Base-by-base conservation (phyloP, 2,888 invertebrate genomes). In the Synanthedon formicaeformis region DNA sequence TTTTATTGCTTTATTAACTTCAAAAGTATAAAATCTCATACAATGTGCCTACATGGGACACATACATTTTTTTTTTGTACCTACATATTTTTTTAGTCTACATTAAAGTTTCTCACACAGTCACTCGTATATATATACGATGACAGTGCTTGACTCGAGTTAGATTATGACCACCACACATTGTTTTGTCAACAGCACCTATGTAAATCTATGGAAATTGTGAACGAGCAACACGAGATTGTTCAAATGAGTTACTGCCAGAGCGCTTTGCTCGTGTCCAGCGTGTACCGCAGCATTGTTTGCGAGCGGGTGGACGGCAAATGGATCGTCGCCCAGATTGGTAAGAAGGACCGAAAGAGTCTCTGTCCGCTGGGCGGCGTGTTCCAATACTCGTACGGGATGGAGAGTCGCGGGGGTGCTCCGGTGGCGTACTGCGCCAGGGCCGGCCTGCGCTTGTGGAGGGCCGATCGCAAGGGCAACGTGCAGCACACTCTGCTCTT, bases 401-500 rank as follows among this genome's bases (percentile, higher is more conserved):
- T 34, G 2, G 34, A 34, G 34, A 76, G 81, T 54, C 87, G 85
- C 51, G 74, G 73, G 10, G 81, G 83, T 62, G 62, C 71, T 40
- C 71, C 90, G 51, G 72, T 74, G 8, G 88, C 94, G 53, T 94
- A 92, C 81, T 93, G 95, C 66, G 92, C 93, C 52, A 89, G 97
- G 40, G 94, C 96, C 14, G 96, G 96, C 6, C 86, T 94, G 56
- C 88, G 97, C 45, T 87, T 97, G 62, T 97, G 97, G 97, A 88
- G 94, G 55, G 92, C 96, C 0, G 92, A 93, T 78, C 74, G 87
- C 18, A 73, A 81, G 40, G 97, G 97, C 1, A 89, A 90, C 57
- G 97, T 97, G n/a, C 88, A 91, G 53, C 93, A 94, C 79, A 97
- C 97, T 0, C 83, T 95, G 50, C 89, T 96, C 23, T 96, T 96